Evolutionary conservation across 2,113 vertebrate genomes (phyloP).

Genomic region (Glaucomys volans): DNA sequence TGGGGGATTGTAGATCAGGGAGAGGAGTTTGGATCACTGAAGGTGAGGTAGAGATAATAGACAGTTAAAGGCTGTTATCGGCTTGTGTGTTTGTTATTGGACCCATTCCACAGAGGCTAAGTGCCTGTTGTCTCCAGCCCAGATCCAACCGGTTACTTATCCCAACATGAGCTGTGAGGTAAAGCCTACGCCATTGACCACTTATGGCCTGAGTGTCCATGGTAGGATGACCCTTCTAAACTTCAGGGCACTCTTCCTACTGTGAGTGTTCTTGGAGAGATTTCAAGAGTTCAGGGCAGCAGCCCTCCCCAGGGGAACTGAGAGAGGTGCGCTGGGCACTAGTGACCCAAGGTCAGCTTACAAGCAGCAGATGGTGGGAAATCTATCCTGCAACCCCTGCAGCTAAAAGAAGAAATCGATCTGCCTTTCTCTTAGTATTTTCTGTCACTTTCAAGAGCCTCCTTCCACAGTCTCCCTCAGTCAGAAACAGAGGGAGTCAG

Average conservation of each 20-base stretch:
- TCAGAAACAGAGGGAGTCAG: background rate
- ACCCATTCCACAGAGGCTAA: background rate
- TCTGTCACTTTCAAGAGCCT: background rate
- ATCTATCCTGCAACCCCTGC: background rate
- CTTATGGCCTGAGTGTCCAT: background rate
- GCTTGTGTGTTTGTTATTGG: background rate
- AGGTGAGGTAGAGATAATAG: background rate
- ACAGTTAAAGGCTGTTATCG: background rate
- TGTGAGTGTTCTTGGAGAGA: background rate
- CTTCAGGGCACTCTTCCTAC: fast-evolving
- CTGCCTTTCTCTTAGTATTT: background rate
- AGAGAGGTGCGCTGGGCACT: fast-evolving
- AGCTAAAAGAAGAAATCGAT: background rate
- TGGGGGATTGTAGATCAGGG: background rate
- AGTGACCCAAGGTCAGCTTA: background rate
- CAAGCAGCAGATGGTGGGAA: background rate
- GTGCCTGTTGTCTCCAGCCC: background rate
- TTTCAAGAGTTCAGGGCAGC: background rate
- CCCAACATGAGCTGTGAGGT: background rate
- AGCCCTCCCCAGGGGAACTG: background rate
- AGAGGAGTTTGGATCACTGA: background rate
- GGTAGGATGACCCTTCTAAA: background rate
- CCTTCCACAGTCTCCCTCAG: background rate
- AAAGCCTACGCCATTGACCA: background rate
- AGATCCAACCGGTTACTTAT: background rate